phyloP scores from a whole-genome alignment of 2,797 vertebrate genomes.

The Podargus strigoides region DNA sequence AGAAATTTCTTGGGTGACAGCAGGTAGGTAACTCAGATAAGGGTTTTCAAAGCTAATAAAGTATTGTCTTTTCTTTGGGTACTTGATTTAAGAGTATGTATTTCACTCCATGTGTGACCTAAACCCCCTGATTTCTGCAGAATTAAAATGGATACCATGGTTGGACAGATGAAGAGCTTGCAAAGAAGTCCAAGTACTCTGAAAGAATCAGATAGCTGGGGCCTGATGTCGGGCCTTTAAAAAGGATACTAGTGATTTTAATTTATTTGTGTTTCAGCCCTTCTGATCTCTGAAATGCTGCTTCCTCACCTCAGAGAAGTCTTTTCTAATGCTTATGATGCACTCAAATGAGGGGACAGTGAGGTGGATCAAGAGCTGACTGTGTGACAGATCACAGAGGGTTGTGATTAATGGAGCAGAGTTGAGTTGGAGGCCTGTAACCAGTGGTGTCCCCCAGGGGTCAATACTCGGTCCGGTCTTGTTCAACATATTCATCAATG shows the following conservation, averaged over 20 bases:
- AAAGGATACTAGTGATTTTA: neutral
- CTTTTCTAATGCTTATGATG: neutral
- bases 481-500: no score
- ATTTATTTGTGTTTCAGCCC: neutral
- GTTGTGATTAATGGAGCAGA: no score
- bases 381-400: no score
- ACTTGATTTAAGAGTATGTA: neutral
- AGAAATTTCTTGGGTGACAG: neutral
- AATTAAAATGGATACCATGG: neutral
- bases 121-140: neutral
- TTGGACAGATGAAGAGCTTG: neutral
- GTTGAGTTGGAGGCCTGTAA: no score
- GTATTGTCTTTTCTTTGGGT: neutral
- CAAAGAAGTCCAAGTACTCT: neutral
- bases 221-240: neutral
- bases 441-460: no score
- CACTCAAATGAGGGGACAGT: no score
- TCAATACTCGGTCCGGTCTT: no score
- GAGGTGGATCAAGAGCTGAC: no score
- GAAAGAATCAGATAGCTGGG: neutral
- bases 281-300: neutral
- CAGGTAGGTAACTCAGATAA: neutral
- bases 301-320: neutral
- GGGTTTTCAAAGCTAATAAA: neutral
- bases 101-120: neutral